Base-by-base conservation (phyloP, 2,797 vertebrate genomes). In the Enteromius argenteus region DNA sequence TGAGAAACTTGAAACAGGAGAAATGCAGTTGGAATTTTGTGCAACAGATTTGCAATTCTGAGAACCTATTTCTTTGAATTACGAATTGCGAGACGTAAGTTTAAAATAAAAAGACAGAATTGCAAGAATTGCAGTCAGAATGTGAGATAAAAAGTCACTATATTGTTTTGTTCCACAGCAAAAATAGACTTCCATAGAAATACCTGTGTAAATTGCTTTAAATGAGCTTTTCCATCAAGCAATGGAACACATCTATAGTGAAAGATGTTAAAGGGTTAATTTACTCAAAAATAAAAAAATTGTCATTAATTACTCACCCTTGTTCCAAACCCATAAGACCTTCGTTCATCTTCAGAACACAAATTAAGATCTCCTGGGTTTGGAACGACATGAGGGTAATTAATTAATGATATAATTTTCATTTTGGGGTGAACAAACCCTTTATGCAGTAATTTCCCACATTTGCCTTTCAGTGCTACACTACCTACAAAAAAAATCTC, bases 401-500 rank as follows among this genome's bases (percentile, higher is more conserved):
- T 27, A 27, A 27, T 27, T 27, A 27, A 27, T 27, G 27, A 27
- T 27, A 27, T 27, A 27, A 27, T 27, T 27, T 27, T 27, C 27
- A 27, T 27, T 27, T 27, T 27, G 27, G 27, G 27, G 27, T 27
- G 27, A 27, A 27, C 27, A 1, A 27, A 27, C 27, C 27, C 27
- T 27, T 7, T n/a, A 23, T 14, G 10, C 39, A 27, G 5, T 7
- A 27, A 27, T 9, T 17, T n/a, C 23, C 42, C 69, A 30, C 69
- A 10, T 46, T 15, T 17, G 37, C 3, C 21, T 71, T 69, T 44
- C 6, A 42, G 42, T 15, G 68, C 21, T 23, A 14, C 10, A 35
- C 5, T 15, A 46, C 10, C 8, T 49, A 2, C 15, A 76, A 11
- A 49, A 85, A 42, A 73, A 51, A 56, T 73, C 90, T 79, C 11